Percentiles rank a stretch among this genome's conserved stretches.
Conservation (phyloP, 2,888 invertebrate genomes). For the Pyrrhia umbra region DNA sequence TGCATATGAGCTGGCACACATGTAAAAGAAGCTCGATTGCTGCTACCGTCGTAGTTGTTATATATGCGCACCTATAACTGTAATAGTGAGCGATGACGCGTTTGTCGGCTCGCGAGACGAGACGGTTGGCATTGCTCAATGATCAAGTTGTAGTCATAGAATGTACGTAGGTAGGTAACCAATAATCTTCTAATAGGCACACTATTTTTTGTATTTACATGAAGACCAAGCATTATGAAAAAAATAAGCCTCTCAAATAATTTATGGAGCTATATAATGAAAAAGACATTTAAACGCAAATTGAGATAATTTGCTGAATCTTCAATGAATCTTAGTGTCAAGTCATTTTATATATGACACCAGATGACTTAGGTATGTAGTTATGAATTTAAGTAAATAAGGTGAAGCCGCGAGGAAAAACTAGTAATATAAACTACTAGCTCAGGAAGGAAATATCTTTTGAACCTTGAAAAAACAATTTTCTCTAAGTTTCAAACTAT, state of each 20-base stretch:
- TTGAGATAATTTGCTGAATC: too few relatives aligned
- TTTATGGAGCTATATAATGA: background rate
- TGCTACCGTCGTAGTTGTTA: constrained; percentile 82
- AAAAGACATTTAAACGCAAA: too few relatives aligned
- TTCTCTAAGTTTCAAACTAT: too few relatives aligned
- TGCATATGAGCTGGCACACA: constrained; percentile 81
- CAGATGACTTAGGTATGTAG: too few relatives aligned
- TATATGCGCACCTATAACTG: constrained; percentile 88
- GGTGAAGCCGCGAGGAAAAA: too few relatives aligned
- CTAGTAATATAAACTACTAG: too few relatives aligned
- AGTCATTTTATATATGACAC: too few relatives aligned
- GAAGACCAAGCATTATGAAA: background rate
- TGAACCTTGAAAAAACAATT: too few relatives aligned
- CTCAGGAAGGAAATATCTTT: too few relatives aligned
- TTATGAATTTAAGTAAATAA: too few relatives aligned
- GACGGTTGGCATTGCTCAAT: constrained; percentile 90
- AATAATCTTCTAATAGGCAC: constrained; percentile 61
- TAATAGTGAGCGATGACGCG: constrained; percentile 89
- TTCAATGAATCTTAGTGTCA: too few relatives aligned
- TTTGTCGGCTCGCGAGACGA: constrained; percentile 89
- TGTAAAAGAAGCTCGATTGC: constrained; percentile 82
- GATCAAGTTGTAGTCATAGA: constrained; percentile 87
- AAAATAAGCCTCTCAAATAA: background rate
- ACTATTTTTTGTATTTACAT: constrained; percentile 13
- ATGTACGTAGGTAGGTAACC: constrained; percentile 84